Evolutionary conservation across 2,797 vertebrate genomes (phyloP), one percentile per base, ranked within the genome.

Genomic region (Propithecus perrieri): DNA sequence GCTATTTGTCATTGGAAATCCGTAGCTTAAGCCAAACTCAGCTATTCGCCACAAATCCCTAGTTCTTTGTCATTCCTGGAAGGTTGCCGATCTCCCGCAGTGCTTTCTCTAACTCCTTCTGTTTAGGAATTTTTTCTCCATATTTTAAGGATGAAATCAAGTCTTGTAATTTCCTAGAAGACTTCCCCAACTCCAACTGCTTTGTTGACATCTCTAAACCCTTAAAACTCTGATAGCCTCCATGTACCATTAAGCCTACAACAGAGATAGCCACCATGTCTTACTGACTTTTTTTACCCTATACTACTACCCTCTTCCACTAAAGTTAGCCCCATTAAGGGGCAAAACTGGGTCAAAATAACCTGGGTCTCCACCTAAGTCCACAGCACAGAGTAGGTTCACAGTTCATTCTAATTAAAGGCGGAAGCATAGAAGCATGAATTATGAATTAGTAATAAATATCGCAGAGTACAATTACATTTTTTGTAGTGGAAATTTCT

Each of bases 71-170:
- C 28, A 0, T 91, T 63, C 12, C 30, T 53, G 30, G 69, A 95
- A 94, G 11, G 1, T 8, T 93, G 9, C 53, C 50, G 15, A 55
- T 28, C 5, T 91, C n/a, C 48, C 76, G 11, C 11, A 78, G 30
- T 0, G 1, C 1, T 72, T 35, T 88, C 28, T 78, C 14, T 0
- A 41, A 2, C 57, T 78, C 5, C 30, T 87, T 86, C 30, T 35
- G 33, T 43, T 95, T 76, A 30, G 22, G 14, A 48, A 10, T 46
- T 11, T 85, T 18, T 92, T 35, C 20, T 20, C 61, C 22, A 78
- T 85, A 94, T n/a, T 93, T 93, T 86, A 96, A 75, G 24, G 12
- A 86, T 75, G 2, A 18, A 61, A 13, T 69, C 72, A 83, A 69
- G 7, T 48, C 17, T 89, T 35, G 18, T 9, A 75, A 89, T 41